These are phyloP conservation scores for Schrankia costaestrigalis DNA, from an alignment of 2,888 invertebrate species.

Conservation along the genomic window DNA sequence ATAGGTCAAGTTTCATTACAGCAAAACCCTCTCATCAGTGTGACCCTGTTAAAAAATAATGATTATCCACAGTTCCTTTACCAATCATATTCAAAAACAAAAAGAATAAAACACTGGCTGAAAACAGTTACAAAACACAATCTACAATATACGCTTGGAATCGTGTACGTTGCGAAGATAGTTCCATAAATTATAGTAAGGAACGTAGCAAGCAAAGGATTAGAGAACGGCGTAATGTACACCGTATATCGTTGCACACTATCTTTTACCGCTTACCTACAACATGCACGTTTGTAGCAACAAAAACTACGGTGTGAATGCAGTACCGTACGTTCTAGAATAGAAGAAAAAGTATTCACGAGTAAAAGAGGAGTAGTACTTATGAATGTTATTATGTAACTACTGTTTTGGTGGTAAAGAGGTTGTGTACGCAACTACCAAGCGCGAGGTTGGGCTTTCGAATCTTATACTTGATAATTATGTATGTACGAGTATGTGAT, in stretches of 20 bases:
- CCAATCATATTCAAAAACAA: too few relatives aligned
- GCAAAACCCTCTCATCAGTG: too few relatives aligned
- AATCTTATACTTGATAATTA: too few relatives aligned
- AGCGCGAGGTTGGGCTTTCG: too few relatives aligned
- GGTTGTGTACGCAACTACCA: too few relatives aligned
- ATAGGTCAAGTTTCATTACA: too few relatives aligned
- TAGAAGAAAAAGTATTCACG: slow-evolving; percentile 4
- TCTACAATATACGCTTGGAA: slow-evolving; percentile 10
- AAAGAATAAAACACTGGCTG: slow-evolving; percentile 8
- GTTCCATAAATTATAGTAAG: slow-evolving; percentile 44
- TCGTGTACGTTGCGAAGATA: slow-evolving; percentile 13
- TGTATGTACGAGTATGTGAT: too few relatives aligned
- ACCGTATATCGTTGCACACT: slow-evolving; percentile 28
- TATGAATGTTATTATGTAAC: too few relatives aligned
- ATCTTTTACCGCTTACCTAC: slow-evolving; percentile 18
- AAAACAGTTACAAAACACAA: slow-evolving; percentile 18
- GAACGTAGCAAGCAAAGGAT: slow-evolving; percentile 43
- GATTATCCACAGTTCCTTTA: too few relatives aligned
- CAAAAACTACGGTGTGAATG: slow-evolving; percentile 6
- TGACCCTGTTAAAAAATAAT: too few relatives aligned
- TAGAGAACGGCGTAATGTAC: slow-evolving; percentile 38
- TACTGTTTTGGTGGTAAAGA: too few relatives aligned
- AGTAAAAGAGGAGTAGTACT: neutral
- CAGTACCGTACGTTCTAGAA: neutral
- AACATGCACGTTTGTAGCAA: slow-evolving; percentile 6